Evolutionary conservation across 2,797 vertebrate species (phyloP), one percentile per base, ranked within the genome.

Genomic region (Pagetopsis macropterus): DNA sequence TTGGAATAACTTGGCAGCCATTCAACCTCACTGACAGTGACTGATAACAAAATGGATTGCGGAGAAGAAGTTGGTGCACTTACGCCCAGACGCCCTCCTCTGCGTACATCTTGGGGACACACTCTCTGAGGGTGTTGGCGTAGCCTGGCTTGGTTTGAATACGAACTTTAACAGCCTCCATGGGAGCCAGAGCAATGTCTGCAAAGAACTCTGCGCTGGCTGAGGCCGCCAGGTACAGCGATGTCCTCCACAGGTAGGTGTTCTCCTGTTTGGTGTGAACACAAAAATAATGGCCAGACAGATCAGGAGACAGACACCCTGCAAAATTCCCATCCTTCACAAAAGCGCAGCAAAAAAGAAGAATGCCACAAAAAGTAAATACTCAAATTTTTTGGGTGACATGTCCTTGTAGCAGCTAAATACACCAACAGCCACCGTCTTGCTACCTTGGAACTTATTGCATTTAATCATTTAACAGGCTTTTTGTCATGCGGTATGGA

Each of bases 151-250:
- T 94, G n/a, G 97, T 99, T 92, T 99, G 98, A 90, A 99, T 98
- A 63, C 97, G 96, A 55, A 99, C 97, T 91, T 99, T 99, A 70
- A 93, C 94, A 84, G 98, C 98, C 95, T 99, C 98, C 98, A 99
- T 99, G 85, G 98, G 98, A 94, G 96, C 95, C 93, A 99, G 94
- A 77, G 98, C 98, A 61, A 99, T 97, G 91, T 99, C 97, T 2
- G 98, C 98, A 67, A 99, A 99, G 93, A 99, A 99, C 89, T 99
- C 98, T 0, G 98, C 97, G 9, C 98, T 99, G 93, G 98, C 98
- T 81, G 98, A 99, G 46, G 98, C 95, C 8, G 96, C 97, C 89
- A 99, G 93, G 89, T 99, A 99, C 0, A 99, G 86, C 0, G 97
- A 99, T 15, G 97, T 99, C 85, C 98, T 96, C 98, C 98, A 99